Conservation (phyloP, 2,113 vertebrate genomes). For the Steatornis caripensis region DNA sequence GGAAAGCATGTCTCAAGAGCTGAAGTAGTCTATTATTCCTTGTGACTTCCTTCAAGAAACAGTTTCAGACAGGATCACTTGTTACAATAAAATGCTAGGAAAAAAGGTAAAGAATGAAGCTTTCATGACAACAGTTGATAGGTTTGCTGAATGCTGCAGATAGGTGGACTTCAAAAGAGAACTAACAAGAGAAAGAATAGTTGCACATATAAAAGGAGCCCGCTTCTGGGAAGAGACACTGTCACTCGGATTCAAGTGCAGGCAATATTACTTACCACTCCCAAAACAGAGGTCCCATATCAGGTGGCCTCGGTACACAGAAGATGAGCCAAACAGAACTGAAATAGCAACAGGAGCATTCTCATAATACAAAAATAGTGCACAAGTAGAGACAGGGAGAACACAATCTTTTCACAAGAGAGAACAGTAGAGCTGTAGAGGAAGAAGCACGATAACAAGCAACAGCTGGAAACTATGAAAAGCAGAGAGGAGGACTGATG, state of each 20-base stretch:
- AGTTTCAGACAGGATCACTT: not conserved
- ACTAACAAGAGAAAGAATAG: not conserved
- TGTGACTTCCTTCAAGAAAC: not conserved
- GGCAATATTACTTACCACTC: not conserved
- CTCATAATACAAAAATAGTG: conserved; percentile 12
- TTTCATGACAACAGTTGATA: not conserved
- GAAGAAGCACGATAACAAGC: not conserved
- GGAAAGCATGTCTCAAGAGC: not conserved
- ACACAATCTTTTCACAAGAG: not conserved
- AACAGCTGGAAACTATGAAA: not conserved
- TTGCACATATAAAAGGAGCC: not conserved
- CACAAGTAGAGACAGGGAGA: not conserved
- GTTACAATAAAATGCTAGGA: not conserved
- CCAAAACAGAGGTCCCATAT: not conserved
- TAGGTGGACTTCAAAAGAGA: not conserved
- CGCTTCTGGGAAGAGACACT: not conserved
- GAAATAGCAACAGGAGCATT: conserved; percentile 1
- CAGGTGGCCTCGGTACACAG: not conserved
- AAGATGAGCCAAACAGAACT: conserved; percentile 23
- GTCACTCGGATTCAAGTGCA: not conserved
- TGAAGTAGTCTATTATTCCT: not conserved
- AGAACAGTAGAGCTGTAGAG: not conserved
- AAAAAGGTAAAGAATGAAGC: not conserved
- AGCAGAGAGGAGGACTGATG: not conserved
- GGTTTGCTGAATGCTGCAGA: not conserved